Evolutionary conservation across 1,140 invertebrate genomes (phyloP).

Genomic region (Nephila pilipes): DNA sequence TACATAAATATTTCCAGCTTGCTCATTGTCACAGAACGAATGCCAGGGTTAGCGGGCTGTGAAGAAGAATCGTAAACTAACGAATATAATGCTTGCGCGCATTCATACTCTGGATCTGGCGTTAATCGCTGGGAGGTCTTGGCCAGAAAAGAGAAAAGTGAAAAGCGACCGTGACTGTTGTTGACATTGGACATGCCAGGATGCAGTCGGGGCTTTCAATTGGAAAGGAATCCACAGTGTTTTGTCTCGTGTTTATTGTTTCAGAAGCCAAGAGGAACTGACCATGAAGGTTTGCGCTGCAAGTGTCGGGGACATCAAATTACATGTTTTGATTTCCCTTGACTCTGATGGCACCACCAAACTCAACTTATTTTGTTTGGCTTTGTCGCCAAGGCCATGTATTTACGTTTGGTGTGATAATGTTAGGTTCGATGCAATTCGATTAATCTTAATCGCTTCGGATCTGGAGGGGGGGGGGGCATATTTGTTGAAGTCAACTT

Average conservation of each 20-base stretch:
- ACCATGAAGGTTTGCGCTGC: neutral
- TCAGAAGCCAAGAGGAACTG: neutral
- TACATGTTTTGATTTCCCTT: neutral
- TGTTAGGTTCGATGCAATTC: no score
- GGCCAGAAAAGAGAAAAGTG: neutral
- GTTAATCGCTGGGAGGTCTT: slow-evolving; percentile 24
- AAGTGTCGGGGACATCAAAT: neutral
- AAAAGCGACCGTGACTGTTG: slow-evolving; percentile 27
- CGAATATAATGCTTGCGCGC: neutral
- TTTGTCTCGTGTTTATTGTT: neutral
- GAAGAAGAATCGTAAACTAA: slow-evolving; percentile 1
- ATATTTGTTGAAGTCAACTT: no score
- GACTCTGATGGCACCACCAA: neutral
- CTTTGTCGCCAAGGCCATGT: no score
- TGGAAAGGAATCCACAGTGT: slow-evolving; percentile 30
- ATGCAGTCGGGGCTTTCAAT: neutral
- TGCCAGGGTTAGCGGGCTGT: neutral
- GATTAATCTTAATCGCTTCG: no score
- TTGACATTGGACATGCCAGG: slow-evolving; percentile 44
- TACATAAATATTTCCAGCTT: slow-evolving; percentile 45
- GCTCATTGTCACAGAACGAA: slow-evolving; percentile 29
- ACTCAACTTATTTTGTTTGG: no score
- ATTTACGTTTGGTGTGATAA: no score
- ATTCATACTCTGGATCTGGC: neutral
- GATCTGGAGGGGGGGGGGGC: no score